Conservation (phyloP, 1,140 invertebrate genomes). For the Drosophila sucinea region DNA sequence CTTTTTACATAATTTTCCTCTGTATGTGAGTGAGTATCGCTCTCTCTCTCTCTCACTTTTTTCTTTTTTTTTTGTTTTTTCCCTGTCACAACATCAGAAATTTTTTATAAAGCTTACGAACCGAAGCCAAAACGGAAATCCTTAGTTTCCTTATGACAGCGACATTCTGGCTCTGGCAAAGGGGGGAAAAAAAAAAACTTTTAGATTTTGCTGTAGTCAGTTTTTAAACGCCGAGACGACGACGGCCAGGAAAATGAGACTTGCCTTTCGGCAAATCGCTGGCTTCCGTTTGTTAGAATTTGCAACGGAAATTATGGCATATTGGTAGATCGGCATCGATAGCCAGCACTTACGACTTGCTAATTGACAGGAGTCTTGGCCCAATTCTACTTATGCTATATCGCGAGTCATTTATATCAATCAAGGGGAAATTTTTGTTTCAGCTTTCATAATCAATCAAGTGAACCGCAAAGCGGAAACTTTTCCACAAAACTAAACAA, state of each 20-base stretch:
- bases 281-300: constrained; percentile 35
- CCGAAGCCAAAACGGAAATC: constrained; percentile 62
- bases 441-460: constrained; percentile 45
- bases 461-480: constrained; percentile 27
- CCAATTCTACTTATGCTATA: neutral
- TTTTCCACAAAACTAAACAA: constrained; percentile 46
- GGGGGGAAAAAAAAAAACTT: constrained; percentile 32
- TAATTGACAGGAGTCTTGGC: constrained; percentile 39
- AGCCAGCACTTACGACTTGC: constrained; percentile 30
- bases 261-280: constrained; percentile 54
- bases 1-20: constrained; percentile 62
- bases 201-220: constrained; percentile 52
- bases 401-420: constrained; percentile 47
- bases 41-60: constrained; percentile 30
- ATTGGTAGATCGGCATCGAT: constrained; percentile 39
- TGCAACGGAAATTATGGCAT: constrained; percentile 51
- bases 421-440: constrained; percentile 41
- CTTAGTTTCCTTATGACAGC: constrained; percentile 64
- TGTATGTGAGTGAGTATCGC: constrained; percentile 14
- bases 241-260: constrained; percentile 9
- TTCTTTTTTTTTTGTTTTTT: constrained; percentile 11
- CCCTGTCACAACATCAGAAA: constrained; percentile 54
- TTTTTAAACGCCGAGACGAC: constrained; percentile 35
- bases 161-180: constrained; percentile 52
- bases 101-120: constrained; percentile 55